These are phyloP conservation scores for Dendrolimus punctatus DNA, from an alignment of 1,140 invertebrate species.

Conservation along the genomic window DNA sequence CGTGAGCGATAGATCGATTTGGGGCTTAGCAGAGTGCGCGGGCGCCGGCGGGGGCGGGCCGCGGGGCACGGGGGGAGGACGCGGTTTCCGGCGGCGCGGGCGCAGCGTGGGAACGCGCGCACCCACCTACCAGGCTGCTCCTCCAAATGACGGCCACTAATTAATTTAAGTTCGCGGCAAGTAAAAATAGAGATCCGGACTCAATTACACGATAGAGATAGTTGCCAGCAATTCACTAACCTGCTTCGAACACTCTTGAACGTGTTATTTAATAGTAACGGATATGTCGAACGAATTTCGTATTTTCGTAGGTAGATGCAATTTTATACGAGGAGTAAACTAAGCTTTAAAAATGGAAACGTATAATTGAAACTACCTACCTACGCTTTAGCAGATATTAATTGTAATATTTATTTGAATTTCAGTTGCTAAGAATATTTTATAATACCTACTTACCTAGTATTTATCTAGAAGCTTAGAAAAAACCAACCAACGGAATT, in stretches of 20 bases:
- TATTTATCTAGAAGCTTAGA: no score
- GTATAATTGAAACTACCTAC: no score
- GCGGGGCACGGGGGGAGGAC: slow-evolving; percentile 22
- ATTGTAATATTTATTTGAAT: no score
- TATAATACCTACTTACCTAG: no score
- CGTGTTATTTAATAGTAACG: background rate
- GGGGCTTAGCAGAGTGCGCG: slow-evolving; percentile 43
- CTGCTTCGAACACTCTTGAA: slow-evolving; percentile 1
- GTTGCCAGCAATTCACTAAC: slow-evolving; percentile 5
- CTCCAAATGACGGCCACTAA: slow-evolving; percentile 59
- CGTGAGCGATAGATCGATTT: slow-evolving; percentile 20
- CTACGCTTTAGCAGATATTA: no score
- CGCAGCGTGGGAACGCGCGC: slow-evolving; percentile 59
- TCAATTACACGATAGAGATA: slow-evolving; percentile 14
- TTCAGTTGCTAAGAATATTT: no score
- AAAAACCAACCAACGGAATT: no score
- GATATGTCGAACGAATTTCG: no score
- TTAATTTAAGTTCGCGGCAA: slow-evolving; percentile 55
- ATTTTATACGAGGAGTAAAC: no score
- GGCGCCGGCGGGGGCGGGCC: slow-evolving; percentile 38
- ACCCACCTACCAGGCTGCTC: slow-evolving; percentile 43
- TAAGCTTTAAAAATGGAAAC: no score
- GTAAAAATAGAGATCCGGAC: slow-evolving; percentile 35
- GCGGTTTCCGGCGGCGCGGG: slow-evolving; percentile 52
- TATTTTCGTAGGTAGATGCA: no score